Percentiles rank a stretch among this genome's conserved stretches.
Evolutionary conservation across 2,888 invertebrate genomes (phyloP).

Genomic region (Diogma glabrata): DNA sequence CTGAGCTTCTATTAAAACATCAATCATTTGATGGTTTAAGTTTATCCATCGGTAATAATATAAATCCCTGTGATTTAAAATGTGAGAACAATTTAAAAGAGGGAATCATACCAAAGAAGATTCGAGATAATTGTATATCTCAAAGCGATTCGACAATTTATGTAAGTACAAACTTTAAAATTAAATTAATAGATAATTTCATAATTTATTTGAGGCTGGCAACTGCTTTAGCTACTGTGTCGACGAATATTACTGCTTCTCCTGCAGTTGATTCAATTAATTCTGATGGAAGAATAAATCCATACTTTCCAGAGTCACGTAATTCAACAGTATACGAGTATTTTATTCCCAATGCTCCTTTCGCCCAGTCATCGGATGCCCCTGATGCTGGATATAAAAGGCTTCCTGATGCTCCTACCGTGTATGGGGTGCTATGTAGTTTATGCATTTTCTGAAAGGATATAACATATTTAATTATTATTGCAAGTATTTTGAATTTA

Average conservation of each 20-base stretch:
- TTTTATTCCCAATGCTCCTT: conserved; percentile 67
- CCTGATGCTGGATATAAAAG: conserved; percentile 70
- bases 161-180: neutral
- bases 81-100: too few species aligned
- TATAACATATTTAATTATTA: conserved; percentile 16
- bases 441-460: conserved; percentile 46
- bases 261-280: conserved; percentile 63
- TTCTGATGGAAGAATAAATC: conserved; percentile 73
- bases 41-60: neutral
- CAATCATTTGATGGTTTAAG: conserved; percentile 19
- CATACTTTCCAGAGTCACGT: conserved; percentile 70
- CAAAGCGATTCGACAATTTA: too few species aligned
- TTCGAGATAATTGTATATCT: neutral
- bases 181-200: neutral
- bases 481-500: too few species aligned
- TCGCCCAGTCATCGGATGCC: conserved; percentile 87
- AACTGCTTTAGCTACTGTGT: conserved; percentile 47
- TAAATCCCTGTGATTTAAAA: neutral
- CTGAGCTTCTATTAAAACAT: conserved; percentile 39
- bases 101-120: neutral
- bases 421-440: conserved; percentile 51
- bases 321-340: conserved; percentile 85
- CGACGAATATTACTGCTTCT: conserved; percentile 61
- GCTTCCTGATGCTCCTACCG: conserved; percentile 66
- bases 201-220: conserved; percentile 17